A percentile compares a stretch with the other conserved stretches of the same genome.
Conservation (phyloP, 2,113 vertebrate genomes). For the Anthoscopus minutus region DNA sequence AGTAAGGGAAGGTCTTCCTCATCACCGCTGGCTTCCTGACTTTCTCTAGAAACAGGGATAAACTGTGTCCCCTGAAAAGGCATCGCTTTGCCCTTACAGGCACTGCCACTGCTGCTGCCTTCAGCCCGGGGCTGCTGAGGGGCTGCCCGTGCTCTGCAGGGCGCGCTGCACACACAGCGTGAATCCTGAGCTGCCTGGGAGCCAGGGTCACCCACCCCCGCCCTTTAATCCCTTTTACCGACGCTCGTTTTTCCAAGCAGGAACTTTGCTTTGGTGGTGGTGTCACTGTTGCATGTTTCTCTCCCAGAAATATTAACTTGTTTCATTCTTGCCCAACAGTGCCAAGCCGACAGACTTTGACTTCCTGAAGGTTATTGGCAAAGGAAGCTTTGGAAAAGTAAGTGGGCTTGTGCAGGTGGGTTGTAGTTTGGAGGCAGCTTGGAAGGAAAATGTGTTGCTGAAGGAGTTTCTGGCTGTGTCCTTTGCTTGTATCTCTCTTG, state of each 20-base stretch:
- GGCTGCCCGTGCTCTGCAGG: not conserved
- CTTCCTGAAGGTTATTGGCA: conserved; percentile 81
- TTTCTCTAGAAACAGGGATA: not conserved
- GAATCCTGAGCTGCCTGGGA: not conserved
- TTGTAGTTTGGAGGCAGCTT: not conserved
- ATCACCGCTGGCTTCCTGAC: not conserved
- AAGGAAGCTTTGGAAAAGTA: conserved; percentile 81
- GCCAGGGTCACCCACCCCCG: not conserved
- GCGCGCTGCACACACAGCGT: accelerated
- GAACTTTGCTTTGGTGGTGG: not conserved
- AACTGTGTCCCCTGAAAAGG: not conserved
- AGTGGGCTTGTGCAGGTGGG: conserved; percentile 12
- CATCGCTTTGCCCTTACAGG: not conserved
- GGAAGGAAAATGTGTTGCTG: not conserved
- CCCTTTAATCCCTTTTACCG: conserved; percentile 25
- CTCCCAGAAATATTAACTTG: conserved; percentile 26
- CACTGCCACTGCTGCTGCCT: not conserved
- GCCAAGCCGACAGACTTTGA: conserved; percentile 81
- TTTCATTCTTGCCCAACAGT: conserved; percentile 56
- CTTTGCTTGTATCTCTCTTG: not conserved
- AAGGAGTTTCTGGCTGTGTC: not conserved
- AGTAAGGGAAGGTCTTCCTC: not conserved
- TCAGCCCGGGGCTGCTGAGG: not conserved
- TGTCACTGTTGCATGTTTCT: not conserved
- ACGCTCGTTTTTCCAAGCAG: not conserved